phyloP scores from a whole-genome alignment of 1,140 invertebrate genomes.

The Anastrepha ludens region DNA sequence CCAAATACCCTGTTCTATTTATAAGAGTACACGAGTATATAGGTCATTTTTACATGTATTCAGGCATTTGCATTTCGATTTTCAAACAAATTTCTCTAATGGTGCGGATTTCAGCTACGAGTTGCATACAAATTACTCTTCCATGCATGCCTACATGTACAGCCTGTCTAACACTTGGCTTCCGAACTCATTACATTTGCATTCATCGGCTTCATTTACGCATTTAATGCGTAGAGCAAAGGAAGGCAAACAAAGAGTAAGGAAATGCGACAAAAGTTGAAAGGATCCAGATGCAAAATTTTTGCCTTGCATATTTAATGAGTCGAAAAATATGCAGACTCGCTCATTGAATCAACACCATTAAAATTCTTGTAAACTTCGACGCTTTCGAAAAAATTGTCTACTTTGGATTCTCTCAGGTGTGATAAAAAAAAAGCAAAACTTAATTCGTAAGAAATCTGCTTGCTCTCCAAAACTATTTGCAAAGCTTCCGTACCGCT shows the following conservation, averaged over 20 bases:
- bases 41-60: not conserved
- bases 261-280: not conserved
- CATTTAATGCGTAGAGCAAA: not conserved
- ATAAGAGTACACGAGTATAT: not conserved
- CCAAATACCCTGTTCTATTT: not conserved
- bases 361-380: not conserved
- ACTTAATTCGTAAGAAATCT: slow-evolving; percentile 33
- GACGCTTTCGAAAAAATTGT: not conserved
- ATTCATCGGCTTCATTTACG: not conserved
- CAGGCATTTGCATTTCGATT: not conserved
- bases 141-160: not conserved
- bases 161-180: not conserved
- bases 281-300: slow-evolving; percentile 4
- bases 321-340: not conserved
- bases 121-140: not conserved
- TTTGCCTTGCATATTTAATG: slow-evolving; percentile 26
- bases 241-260: not conserved
- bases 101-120: not conserved
- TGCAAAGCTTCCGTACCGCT: not conserved
- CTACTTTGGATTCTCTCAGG: not conserved
- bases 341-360: not conserved
- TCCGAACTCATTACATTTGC: slow-evolving; percentile 9
- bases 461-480: slow-evolving; percentile 21
- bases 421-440: not conserved
- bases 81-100: not conserved